Base-by-base conservation (phyloP, 2,797 vertebrate species). In the Argya squamiceps region DNA sequence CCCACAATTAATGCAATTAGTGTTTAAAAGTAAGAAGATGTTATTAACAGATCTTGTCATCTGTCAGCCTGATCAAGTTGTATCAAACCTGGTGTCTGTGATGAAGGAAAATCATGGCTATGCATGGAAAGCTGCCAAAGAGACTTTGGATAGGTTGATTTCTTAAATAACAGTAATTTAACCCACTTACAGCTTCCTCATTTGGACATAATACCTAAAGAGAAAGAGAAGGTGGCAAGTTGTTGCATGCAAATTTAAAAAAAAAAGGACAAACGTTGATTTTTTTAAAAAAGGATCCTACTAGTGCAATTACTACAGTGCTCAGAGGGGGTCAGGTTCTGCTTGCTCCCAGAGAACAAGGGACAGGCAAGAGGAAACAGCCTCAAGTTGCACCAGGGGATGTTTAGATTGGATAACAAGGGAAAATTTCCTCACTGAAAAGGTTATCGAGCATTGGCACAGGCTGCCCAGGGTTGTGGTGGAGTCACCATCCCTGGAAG, bases 321-420 rank as follows among this genome's bases (percentile, higher is more conserved):
- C 20, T 74, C 20, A 46, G 13, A 39, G 11, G 0, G 6, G 5
- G 2, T n/a, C 0, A 0, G 22, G 32, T 27, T 76, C 43, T 76
- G 23, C 36, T 63, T 76, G 19, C 36, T 63, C 36, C n/a, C 43
- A 30, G 56, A 55, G 18, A 62, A 21, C 55, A 29, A 60, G 34
- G 11, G 15, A 47, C 22, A 56, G 56, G 36, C 56, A 26, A 69
- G 43, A 44, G 9, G 20, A 50, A 55, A 43, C 0, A 3, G 21
- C 37, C n/a, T 81, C 24, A 29, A 19, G 14, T 14, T 70, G 41
- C 1, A 1, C 15, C 46, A 46, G 10, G 5, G 32, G 10, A 63
- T 18, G 20, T 68, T 71, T 12, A 32, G 49, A 8, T 6, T 46
- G 36, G 44, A 19, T 36, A 37, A 22, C 1, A 44, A 44, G 41